Base-by-base conservation (phyloP, 2,797 vertebrate genomes). In the Sebastes minor region DNA sequence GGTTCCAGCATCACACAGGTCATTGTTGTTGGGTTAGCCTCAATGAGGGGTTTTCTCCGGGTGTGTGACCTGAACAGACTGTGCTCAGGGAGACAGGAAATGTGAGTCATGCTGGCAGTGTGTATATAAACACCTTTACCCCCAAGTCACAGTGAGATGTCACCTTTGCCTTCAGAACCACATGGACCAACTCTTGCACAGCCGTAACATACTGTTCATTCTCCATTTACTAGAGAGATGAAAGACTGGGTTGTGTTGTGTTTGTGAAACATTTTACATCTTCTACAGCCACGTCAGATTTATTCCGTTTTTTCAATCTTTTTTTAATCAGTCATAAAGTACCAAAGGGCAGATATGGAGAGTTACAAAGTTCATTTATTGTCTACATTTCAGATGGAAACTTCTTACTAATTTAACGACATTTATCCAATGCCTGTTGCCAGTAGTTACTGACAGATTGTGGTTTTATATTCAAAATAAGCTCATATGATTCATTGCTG, bases 41-140 rank as follows among this genome's bases (percentile, higher is more conserved):
- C 71, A 82, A 27, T 65, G 62, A 86, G 83, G 78, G 78, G 63
- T 66, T 87, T 81, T 79, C 72, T 82, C 62, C 8, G 68, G 74
- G 79, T 82, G 74, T 83, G 72, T 67, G 89, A 92, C 90, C 90
- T 88, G 72, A 83, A 89, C 89, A 92, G 86, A 80, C 89, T 90
- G 87, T 90, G 81, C 75, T 91, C 88, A 86, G 71, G 74, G 77
- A 89, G 72, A 78, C 89, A 85, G 86, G 89, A 92, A 87, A 92
- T 91, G 83, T 89, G 90, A 90, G 82, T 90, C 90, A 86, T 80
- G 74, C 90, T 90, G 89, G 79, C 83, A 86, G 72, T 83, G 73
- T 86, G 88, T 83, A 82, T 87, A 86, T 68, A 85, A 85, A 84
- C 89, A 91, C 89, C 86, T 90, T 86, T 89, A 86, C 82, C 89